These are phyloP conservation scores for Mesorhabditis belari DNA, from an alignment of 2,888 invertebrate genomes.

Conservation along the genomic window DNA sequence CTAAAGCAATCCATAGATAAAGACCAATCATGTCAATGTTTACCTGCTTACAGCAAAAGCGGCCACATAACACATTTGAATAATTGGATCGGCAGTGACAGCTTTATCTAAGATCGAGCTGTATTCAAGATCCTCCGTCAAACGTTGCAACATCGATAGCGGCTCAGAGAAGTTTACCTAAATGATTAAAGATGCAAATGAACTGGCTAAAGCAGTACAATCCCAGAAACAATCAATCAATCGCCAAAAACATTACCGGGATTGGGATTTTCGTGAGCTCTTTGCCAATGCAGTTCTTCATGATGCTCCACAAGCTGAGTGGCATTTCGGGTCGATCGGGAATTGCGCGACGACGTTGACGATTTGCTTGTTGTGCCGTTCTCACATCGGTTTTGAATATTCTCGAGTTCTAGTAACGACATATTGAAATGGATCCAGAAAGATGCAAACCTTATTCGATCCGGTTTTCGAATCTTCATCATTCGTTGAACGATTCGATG, in stretches of 20 bases:
- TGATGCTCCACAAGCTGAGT: constrained; percentile 93
- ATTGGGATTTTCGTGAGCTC: constrained; percentile 98
- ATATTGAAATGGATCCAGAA: too few species aligned
- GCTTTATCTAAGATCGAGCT: constrained; percentile 80
- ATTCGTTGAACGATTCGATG: too few species aligned
- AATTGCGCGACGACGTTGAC: constrained; percentile 74
- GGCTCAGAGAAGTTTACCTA: constrained; percentile 81
- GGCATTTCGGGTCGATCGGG: constrained; percentile 81
- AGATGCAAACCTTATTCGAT: too few species aligned
- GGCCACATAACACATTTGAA: constrained; percentile 43
- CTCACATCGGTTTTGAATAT: too few species aligned
- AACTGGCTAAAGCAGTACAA: too few species aligned
- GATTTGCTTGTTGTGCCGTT: too few species aligned
- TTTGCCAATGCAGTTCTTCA: constrained; percentile 99
- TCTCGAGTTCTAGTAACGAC: too few species aligned
- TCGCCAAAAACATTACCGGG: too few species aligned
- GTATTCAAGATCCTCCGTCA: constrained; percentile 97
- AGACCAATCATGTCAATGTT: constrained; percentile 13
- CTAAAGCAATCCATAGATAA: too few species aligned
- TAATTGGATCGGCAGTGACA: constrained; percentile 67
- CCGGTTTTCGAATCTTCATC: too few species aligned
- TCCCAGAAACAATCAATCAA: too few species aligned
- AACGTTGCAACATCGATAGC: constrained; percentile 90
- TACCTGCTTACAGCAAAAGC: constrained; percentile 40
- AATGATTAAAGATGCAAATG: constrained; percentile 2